Conservation (phyloP, 2,113 vertebrate genomes). For the Panthera leo region DNA sequence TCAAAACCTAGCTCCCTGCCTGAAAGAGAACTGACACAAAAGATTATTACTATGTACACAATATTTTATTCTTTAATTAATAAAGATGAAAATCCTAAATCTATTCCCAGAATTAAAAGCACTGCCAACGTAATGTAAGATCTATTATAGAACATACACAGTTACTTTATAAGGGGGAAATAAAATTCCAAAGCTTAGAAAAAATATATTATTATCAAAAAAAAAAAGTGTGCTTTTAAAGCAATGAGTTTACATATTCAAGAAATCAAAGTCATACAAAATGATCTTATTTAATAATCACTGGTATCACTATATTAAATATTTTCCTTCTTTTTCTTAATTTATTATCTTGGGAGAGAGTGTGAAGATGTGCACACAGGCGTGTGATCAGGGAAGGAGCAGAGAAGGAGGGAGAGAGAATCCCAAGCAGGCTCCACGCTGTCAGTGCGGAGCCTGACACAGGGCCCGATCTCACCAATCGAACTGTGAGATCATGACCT, state of each 20-base stretch:
- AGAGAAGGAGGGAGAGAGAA: too few relatives aligned
- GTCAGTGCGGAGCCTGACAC: too few relatives aligned
- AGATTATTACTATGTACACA: background rate
- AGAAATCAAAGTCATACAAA: slow-evolving; percentile 42
- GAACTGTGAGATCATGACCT: too few relatives aligned
- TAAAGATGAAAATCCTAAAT: slow-evolving; percentile 26
- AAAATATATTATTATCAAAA: background rate
- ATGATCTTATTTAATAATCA: background rate
- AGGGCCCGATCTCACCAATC: too few relatives aligned
- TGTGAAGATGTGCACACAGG: too few relatives aligned
- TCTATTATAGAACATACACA: background rate
- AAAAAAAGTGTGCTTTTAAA: slow-evolving; percentile 34
- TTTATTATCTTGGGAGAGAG: too few relatives aligned
- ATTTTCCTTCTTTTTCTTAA: background rate
- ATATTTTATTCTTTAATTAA: background rate
- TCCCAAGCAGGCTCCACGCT: too few relatives aligned
- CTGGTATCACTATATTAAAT: background rate
- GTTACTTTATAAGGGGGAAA: background rate
- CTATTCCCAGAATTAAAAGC: background rate
- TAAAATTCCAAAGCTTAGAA: slow-evolving; percentile 27
- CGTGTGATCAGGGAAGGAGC: too few relatives aligned
- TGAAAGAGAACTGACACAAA: background rate
- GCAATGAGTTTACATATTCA: background rate
- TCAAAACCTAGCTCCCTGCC: background rate
- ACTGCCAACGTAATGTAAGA: background rate